Conservation (phyloP, 2,113 vertebrate species). For the Eublepharis macularius region DNA sequence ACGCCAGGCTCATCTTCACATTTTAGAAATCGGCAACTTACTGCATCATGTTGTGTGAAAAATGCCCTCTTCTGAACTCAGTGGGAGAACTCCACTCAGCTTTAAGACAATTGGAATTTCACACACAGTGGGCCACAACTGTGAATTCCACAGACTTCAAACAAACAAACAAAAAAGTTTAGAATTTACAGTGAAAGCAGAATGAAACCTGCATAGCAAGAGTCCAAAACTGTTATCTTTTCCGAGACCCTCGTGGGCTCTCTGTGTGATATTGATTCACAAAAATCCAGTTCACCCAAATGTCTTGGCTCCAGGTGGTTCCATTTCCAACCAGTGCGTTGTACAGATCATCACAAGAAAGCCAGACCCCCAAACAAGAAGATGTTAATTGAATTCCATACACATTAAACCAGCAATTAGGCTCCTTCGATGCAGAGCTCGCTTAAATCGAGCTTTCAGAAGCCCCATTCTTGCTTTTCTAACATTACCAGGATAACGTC, state of each 20-base stretch:
- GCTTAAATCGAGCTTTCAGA: neutral
- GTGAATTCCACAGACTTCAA: neutral
- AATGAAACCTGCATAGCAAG: neutral
- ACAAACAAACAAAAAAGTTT: conserved; percentile 17
- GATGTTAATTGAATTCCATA: neutral
- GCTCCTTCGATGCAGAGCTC: neutral
- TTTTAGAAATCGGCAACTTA: neutral
- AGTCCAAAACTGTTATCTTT: neutral
- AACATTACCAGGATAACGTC: neutral
- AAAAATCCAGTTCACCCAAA: neutral
- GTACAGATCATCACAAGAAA: neutral
- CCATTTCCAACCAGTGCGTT: neutral
- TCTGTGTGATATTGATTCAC: conserved; percentile 23
- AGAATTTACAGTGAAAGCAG: neutral
- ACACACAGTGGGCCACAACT: neutral
- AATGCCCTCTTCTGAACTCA: neutral
- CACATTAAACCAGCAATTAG: neutral
- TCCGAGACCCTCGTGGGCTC: neutral
- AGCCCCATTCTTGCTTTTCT: neutral
- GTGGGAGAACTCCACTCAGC: neutral
- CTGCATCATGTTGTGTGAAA: neutral
- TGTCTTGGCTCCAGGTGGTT: neutral
- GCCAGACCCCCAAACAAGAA: rapidly evolving
- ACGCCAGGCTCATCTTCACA: neutral
- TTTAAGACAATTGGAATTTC: neutral